phyloP scores from a whole-genome alignment of 2,888 invertebrate genomes.

The Campoplex nolae region DNA sequence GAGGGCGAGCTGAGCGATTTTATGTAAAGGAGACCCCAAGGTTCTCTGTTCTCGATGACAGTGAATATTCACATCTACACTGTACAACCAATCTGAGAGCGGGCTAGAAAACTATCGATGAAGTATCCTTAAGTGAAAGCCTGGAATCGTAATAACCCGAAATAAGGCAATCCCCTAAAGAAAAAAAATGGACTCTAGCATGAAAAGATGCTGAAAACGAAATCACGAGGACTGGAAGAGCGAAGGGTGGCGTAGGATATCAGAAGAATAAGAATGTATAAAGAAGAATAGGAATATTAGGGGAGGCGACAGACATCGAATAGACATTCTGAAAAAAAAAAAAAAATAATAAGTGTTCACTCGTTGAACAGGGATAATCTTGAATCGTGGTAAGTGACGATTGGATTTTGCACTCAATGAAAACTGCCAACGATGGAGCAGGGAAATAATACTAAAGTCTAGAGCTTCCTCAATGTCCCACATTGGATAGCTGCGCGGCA shows the following conservation, averaged over 20 bases:
- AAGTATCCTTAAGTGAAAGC: not conserved
- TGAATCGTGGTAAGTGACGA: conserved; percentile 49
- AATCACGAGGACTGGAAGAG: not conserved
- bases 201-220: conserved; percentile 1
- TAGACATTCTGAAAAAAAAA: conserved; percentile 35
- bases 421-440: conserved; percentile 40
- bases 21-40: conserved; percentile 28
- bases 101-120: conserved; percentile 12
- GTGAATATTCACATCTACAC: conserved; percentile 27
- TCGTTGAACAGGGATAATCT: conserved; percentile 48
- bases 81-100: conserved; percentile 8
- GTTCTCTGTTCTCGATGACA: conserved; percentile 19
- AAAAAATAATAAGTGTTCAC: conserved; percentile 10
- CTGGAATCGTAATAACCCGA: not conserved
- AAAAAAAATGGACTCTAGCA: not conserved
- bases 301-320: not conserved
- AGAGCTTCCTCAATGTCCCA: conserved; percentile 27
- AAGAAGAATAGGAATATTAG: conserved; percentile 39
- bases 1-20: conserved; percentile 52
- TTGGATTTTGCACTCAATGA: conserved; percentile 26
- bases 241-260: conserved; percentile 7
- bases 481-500: conserved; percentile 8
- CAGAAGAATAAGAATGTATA: conserved; percentile 6
- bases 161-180: not conserved
- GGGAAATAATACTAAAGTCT: conserved; percentile 6